Evolutionary conservation across 2,888 invertebrate species (phyloP), one percentile per base, ranked within the genome.

Genomic region (Sinelater perroti): DNA sequence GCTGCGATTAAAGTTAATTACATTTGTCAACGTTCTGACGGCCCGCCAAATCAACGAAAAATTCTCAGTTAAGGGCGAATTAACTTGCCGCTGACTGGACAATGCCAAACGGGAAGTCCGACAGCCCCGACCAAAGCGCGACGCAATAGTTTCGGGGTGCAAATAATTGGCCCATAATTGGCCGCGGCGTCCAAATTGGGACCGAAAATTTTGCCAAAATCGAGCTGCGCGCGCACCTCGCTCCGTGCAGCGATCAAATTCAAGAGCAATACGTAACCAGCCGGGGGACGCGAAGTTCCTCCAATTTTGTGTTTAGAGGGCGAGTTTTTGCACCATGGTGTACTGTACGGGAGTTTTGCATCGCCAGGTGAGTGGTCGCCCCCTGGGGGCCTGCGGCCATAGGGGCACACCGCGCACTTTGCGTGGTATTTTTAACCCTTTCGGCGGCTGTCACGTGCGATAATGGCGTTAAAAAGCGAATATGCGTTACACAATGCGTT

Each of bases 261-360:
- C 44, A 44, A 16, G n/a, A 8, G 21, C 21, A 10, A 26, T 14
- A 26, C 44, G 44, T 44, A 28, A 28, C 44, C 44, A 8, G 31
- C 11, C 16, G 21, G 10, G 33, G 50, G 28, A 38, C 38, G 50
- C 13, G 2, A 30, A 5, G 54, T 47, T 54, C 40, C 54, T 46
- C 16, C n/a, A 45, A 42, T 45, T 50, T 51, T 51, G n/a, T n/a
- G n/a, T 11, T 28, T 24, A 18, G 51, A 57, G 33, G 49, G 13
- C 8, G 4, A 21, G 21, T 50, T 56, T 63, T 61, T 56, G 67
- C 69, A 84, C 82, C 83, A 89, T 89, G 88, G 88, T 87, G 81
- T 87, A 88, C 85, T 88, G 87, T 85, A 85, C 83, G 76, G 82
- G 88, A 84, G 87, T 88, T 85, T 84, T 88, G 81, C 87, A 86